These are phyloP conservation scores for Aegypius monachus DNA, from an alignment of 2,113 vertebrate species.

Conservation along the genomic window DNA sequence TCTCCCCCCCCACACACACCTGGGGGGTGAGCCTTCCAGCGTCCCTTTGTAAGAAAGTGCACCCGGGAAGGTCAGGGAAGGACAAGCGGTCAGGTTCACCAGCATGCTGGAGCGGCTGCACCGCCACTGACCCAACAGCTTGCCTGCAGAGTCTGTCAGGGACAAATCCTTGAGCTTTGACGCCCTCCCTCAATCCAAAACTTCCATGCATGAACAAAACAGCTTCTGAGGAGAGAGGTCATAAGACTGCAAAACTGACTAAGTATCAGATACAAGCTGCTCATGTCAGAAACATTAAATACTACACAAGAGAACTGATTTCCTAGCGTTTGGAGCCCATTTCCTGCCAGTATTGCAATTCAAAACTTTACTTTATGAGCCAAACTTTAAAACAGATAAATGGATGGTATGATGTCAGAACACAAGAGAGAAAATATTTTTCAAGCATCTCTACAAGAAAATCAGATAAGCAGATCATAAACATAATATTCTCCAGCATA, in stretches of 20 bases:
- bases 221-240: not conserved
- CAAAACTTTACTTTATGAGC: not conserved
- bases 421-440: not conserved
- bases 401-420: not conserved
- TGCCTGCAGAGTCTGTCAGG: not conserved
- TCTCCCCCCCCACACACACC: no score
- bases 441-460: not conserved
- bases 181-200: not conserved
- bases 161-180: not conserved
- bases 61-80: not conserved
- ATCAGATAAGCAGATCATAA: not conserved
- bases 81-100: not conserved
- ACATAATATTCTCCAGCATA: not conserved
- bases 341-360: not conserved
- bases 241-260: not conserved
- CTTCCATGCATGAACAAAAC: not conserved
- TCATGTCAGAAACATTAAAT: not conserved
- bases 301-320: not conserved
- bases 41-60: not conserved
- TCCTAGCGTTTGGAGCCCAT: not conserved
- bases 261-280: not conserved
- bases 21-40: not conserved
- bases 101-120: not conserved
- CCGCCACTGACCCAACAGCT: no score
- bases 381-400: not conserved